These are phyloP conservation scores for Lymantria dispar DNA, from an alignment of 2,888 invertebrate genomes.

Conservation along the genomic window DNA sequence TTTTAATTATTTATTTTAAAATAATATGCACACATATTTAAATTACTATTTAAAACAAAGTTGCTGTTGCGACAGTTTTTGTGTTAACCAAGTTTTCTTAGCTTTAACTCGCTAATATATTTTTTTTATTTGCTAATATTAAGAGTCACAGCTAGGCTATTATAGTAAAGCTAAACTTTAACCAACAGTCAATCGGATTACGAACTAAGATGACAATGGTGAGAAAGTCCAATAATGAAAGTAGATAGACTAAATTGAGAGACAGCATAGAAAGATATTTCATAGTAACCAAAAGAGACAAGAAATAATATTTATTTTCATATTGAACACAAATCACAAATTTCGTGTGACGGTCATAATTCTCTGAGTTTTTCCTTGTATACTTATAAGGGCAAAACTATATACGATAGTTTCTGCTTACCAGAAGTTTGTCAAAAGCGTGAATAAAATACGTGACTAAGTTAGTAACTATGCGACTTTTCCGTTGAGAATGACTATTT, in stretches of 20 bases:
- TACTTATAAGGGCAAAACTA: not conserved
- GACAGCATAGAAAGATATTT: not conserved
- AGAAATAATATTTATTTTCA: conserved; percentile 1
- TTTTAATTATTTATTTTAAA: too few relatives aligned
- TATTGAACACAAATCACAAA: not conserved
- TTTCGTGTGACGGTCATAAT: conserved; percentile 1
- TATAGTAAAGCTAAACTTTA: too few relatives aligned
- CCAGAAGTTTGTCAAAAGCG: not conserved
- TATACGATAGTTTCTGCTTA: not conserved
- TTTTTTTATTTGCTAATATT: too few relatives aligned
- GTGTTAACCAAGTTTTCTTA: too few relatives aligned
- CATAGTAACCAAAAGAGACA: not conserved
- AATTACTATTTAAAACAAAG: too few relatives aligned
- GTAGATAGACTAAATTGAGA: not conserved
- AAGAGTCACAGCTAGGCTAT: too few relatives aligned
- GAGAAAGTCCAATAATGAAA: too few relatives aligned
- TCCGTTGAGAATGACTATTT: not conserved
- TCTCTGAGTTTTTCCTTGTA: not conserved
- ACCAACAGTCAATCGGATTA: too few relatives aligned
- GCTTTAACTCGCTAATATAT: too few relatives aligned
- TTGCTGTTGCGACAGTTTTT: too few relatives aligned
- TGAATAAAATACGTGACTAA: not conserved
- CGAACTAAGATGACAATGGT: too few relatives aligned
- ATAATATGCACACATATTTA: too few relatives aligned
- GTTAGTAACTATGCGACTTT: not conserved